Evolutionary conservation across 1,140 invertebrate genomes (phyloP), one percentile per base, ranked within the genome.

Genomic region (Microplitis demolitor): DNA sequence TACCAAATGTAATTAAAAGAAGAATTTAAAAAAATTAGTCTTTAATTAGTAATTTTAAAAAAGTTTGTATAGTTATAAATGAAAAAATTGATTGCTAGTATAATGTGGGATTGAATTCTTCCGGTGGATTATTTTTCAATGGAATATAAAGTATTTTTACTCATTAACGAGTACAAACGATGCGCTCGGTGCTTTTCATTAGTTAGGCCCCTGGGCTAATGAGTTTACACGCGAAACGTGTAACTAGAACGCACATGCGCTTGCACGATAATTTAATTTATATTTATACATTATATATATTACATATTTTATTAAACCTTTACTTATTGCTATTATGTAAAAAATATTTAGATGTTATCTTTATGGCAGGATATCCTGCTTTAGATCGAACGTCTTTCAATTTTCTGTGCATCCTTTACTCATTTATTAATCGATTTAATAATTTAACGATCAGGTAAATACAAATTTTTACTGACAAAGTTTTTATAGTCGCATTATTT

Each of bases 311-410:
- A 35, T 45, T 13, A 66, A 54, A 33, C 11, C 50, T 35, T 35
- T 14, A 50, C 31, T 51, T 24, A 56, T 24, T 56, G 53, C n/a
- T 16, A 14, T 56, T 56, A 24, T 24, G 24, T 24, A 24, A 1
- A 1, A 72, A 60, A 53, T 66, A 14, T 50, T 35, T 63, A 34
- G 3, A 33, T 67, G n/a, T 54, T 53, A 67, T 58, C 14, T 53
- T 66, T 53, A 70, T 74, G 45, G 51, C 68, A 67, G 73, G 73
- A 74, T 74, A 71, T 74, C 73, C 73, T 63, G 73, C 54, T 74
- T 31, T 58, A 70, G 68, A 74, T 74, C 73, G 54, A 74, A 71
- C 33, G 24, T 13, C 31, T 69, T n/a, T 45, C 68, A 58, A 74
- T 69, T 39, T 50, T 71, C 60, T 63, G 61, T 16, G 37, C 60